phyloP scores from a whole-genome alignment of 2,888 invertebrate genomes.

The Cordylochernes scorpioides region DNA sequence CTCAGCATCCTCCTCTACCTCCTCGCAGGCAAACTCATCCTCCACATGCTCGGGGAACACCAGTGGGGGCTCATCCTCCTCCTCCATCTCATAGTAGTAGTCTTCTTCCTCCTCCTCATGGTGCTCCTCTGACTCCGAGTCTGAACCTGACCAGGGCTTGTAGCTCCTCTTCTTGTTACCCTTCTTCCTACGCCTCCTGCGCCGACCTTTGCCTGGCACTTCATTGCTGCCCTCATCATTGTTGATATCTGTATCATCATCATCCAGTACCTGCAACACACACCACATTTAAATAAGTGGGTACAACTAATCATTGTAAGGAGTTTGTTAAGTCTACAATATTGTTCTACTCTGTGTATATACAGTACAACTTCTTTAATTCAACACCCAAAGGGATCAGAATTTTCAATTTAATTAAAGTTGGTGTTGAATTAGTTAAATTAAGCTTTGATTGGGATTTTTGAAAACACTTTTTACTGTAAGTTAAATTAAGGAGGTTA shows the following conservation, averaged over 20 bases:
- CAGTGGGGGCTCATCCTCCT: constrained; percentile 25
- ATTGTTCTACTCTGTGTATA: too few relatives aligned
- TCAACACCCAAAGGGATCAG: too few relatives aligned
- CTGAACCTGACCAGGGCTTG: constrained; percentile 10
- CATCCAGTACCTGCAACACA: constrained; percentile 6
- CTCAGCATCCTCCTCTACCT: constrained; percentile 35
- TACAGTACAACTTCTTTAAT: too few relatives aligned
- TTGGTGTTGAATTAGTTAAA: too few relatives aligned
- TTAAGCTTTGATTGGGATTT: too few relatives aligned
- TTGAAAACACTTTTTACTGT: too few relatives aligned
- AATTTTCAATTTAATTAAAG: too few relatives aligned
- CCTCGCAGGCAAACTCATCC: constrained; percentile 63
- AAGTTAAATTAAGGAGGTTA: too few relatives aligned
- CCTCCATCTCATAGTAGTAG: too few relatives aligned
- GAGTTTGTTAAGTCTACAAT: too few relatives aligned
- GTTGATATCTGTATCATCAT: constrained; percentile 12
- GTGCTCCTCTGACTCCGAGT: constrained; percentile 11
- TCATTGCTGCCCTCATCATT: constrained; percentile 3
- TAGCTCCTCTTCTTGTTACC: constrained; percentile 4
- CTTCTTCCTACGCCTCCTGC: constrained; percentile 5
- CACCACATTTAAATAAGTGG: too few relatives aligned
- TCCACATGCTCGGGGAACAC: constrained; percentile 36
- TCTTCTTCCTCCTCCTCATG: constrained; percentile 12
- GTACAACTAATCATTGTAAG: too few relatives aligned
- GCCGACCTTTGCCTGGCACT: constrained; percentile 2